These are phyloP conservation scores for Thalassoma bifasciatum DNA, from an alignment of 2,113 vertebrate genomes.

Conservation along the genomic window DNA sequence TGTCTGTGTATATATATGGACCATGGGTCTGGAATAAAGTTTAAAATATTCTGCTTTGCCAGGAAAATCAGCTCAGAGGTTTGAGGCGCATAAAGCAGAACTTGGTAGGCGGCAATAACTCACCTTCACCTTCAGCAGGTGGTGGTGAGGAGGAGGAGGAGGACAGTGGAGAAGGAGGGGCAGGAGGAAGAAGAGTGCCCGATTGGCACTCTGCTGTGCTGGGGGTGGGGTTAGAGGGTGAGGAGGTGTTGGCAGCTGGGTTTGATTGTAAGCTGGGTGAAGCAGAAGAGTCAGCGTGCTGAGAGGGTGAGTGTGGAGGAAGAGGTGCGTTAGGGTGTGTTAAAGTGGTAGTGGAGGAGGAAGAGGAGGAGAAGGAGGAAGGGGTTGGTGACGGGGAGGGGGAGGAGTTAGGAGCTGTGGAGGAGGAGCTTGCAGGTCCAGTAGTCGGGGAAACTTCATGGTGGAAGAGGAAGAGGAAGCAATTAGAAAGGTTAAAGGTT, in stretches of 20 bases:
- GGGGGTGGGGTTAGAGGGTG: slow-evolving; percentile 74
- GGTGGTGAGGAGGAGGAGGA: slow-evolving; percentile 84
- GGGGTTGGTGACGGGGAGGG: slow-evolving; percentile 66
- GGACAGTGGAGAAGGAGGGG: slow-evolving; percentile 51
- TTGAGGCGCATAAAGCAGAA: not conserved
- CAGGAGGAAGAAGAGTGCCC: slow-evolving; percentile 75
- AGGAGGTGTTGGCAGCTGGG: slow-evolving; percentile 16
- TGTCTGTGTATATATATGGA: no score
- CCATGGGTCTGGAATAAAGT: no score
- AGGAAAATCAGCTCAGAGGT: no score
- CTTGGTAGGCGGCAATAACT: slow-evolving; percentile 80
- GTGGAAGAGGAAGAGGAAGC: not conserved
- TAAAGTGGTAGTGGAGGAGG: slow-evolving; percentile 71
- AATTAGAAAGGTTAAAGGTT: no score
- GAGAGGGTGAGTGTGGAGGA: slow-evolving; percentile 36
- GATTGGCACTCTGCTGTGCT: slow-evolving; percentile 78
- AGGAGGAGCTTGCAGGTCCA: slow-evolving; percentile 63
- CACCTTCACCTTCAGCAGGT: slow-evolving; percentile 90
- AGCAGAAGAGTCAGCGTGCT: slow-evolving; percentile 45
- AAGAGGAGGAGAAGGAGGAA: slow-evolving; percentile 72
- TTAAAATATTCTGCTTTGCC: no score
- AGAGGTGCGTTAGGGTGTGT: slow-evolving; percentile 59
- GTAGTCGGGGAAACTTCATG: slow-evolving; percentile 86
- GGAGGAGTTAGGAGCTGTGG: slow-evolving; percentile 77
- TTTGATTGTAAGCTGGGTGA: slow-evolving; percentile 21